Base-by-base conservation (phyloP, 2,113 vertebrate species). In the Pitta sordida region DNA sequence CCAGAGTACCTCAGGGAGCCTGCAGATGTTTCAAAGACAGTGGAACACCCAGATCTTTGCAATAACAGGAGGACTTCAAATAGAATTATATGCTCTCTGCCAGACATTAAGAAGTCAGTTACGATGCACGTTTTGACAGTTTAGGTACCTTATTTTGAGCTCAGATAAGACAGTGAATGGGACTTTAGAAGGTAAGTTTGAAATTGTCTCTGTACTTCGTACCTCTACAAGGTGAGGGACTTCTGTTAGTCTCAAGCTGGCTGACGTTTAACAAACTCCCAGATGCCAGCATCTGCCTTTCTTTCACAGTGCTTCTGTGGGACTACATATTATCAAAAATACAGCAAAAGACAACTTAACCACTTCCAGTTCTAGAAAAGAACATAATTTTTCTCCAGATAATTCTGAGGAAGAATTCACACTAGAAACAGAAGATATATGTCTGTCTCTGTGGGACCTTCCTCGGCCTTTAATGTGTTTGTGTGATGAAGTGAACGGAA, bases 81-180 rank as follows among this genome's bases (percentile, higher is more conserved):
- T 44, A 37, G 3, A 17, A 36, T 0, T 0, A 67, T 9, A 37
- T 2, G 10, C 15, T 76, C 29, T n/a, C 10, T 64, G 34, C 9
- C 13, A 63, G 30, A 17, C n/a, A 26, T 48, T 56, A 60, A 48
- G 23, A 43, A 41, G 19, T 75, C 48, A 20, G 9, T 64, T 30
- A 32, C 1, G 0, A 67, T 34, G 29, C 6, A 46, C 17, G 18
- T 88, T 90, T 65, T 79, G 34, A 48, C 39, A 48, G n/a, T 51
- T 51, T 7, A 3, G 4, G 8, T n/a, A 15, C 30, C 12, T 87
- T 82, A 32, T 11, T 87, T 41, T 81, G 16, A 85, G 37, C 7
- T 53, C 58, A 52, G 49, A 49, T 37, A 43, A 75, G 79, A 63
- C 2, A 26, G 6, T 9, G 12, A 49, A 36, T 1, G 4, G 15